These are phyloP conservation scores for Mustela erminea DNA, from an alignment of 2,797 vertebrate genomes.

Conservation along the genomic window DNA sequence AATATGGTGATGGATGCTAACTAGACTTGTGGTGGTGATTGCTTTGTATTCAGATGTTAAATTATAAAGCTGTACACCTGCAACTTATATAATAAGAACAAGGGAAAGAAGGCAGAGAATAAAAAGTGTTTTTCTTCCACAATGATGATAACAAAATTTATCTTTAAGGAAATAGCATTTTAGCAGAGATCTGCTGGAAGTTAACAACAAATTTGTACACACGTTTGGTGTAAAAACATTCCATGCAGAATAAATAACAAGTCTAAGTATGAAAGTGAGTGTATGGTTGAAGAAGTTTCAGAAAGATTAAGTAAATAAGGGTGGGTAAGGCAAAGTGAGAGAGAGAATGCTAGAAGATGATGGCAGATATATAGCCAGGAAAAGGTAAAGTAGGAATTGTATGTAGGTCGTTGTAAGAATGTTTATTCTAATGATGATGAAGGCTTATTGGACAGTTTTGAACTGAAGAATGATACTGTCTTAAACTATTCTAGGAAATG, in stretches of 20 bases:
- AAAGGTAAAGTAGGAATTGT: background rate
- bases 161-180: constrained; percentile 3
- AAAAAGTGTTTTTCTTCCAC: background rate
- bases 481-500: background rate
- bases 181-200: background rate
- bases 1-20: background rate
- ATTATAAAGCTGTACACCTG: background rate
- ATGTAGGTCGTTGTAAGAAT: background rate
- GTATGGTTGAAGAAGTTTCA: background rate
- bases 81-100: background rate
- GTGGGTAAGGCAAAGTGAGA: background rate
- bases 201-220: background rate
- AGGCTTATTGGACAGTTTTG: background rate
- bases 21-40: background rate
- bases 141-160: background rate
- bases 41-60: background rate
- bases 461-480: background rate
- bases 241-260: constrained; percentile 8
- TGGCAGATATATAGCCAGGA: background rate
- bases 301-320: background rate
- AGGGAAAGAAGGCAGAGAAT: background rate
- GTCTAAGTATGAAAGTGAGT: background rate
- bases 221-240: background rate
- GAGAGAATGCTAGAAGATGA: background rate
- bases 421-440: background rate